These are phyloP conservation scores for Salmo trutta DNA, from an alignment of 2,797 vertebrate genomes.

Conservation along the genomic window DNA sequence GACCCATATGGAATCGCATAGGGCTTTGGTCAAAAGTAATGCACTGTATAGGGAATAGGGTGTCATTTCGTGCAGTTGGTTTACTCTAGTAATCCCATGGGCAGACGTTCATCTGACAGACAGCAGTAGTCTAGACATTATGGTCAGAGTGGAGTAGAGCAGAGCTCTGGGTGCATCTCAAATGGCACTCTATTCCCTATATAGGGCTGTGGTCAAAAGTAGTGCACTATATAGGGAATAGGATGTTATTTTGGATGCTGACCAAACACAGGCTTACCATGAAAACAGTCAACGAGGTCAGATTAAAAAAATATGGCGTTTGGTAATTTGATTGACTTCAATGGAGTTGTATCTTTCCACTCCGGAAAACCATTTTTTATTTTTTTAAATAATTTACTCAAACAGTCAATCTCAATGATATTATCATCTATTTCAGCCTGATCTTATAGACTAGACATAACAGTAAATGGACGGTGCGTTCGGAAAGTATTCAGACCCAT, in stretches of 20 bases:
- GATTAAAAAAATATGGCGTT: not conserved
- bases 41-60: not conserved
- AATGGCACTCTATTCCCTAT: too few relatives aligned
- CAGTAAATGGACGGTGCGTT: too few relatives aligned
- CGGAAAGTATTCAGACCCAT: too few relatives aligned
- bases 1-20: not conserved
- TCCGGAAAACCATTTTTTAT: not conserved
- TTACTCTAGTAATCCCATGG: conserved; percentile 79
- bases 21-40: not conserved
- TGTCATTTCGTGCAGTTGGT: conserved; percentile 66
- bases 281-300: too few relatives aligned
- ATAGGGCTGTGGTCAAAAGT: too few relatives aligned
- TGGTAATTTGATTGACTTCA: not conserved
- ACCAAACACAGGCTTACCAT: too few relatives aligned
- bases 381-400: not conserved
- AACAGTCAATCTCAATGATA: not conserved
- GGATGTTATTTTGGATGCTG: too few relatives aligned
- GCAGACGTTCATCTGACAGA: conserved; percentile 81
- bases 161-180: not conserved
- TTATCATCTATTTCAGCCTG: not conserved
- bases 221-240: too few relatives aligned
- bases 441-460: too few relatives aligned
- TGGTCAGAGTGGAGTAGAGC: conserved; percentile 9
- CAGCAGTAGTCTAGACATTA: conserved; percentile 63
- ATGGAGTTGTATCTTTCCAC: not conserved